Evolutionary conservation across 2,888 invertebrate species (phyloP).

Genomic region (Catocala fraxini): DNA sequence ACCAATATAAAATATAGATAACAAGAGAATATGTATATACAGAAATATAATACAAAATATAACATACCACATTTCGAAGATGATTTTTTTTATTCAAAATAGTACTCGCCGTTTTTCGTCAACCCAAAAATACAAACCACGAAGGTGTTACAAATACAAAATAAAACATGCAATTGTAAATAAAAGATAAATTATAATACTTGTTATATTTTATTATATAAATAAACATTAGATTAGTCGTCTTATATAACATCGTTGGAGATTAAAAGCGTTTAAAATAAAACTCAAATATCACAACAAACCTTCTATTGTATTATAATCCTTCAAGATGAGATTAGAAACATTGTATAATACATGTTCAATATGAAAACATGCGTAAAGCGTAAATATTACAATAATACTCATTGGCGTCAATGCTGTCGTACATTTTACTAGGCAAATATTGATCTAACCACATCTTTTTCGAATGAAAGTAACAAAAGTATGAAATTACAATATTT

Average conservation of each 20-base stretch:
- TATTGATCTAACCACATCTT: background rate
- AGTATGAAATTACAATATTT: no score
- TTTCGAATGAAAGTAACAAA: no score
- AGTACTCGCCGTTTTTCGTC: background rate
- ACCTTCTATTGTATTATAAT: constrained; percentile 5
- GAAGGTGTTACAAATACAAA: constrained; percentile 27
- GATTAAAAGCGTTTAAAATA: constrained; percentile 17
- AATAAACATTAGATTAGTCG: constrained; percentile 49
- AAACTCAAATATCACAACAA: constrained; percentile 23
- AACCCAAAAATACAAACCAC: background rate
- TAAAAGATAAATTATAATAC: constrained; percentile 57
- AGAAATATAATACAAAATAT: no score
- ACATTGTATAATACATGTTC: constrained; percentile 24
- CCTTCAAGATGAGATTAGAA: constrained; percentile 16
- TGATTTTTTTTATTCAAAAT: background rate
- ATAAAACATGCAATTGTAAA: constrained; percentile 48
- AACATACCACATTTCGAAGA: background rate
- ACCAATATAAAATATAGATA: no score
- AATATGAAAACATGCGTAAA: constrained; percentile 34
- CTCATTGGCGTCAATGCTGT: constrained; percentile 1
- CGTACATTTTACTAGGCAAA: background rate
- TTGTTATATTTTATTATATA: constrained; percentile 55
- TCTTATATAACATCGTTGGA: constrained; percentile 36
- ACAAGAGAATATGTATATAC: no score
- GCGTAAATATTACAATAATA: constrained; percentile 25